Percentiles rank a stretch among this genome's conserved stretches.
These are phyloP conservation scores for Sebastes diploproa DNA, from an alignment of 2,797 vertebrate species.

Conservation along the genomic window DNA sequence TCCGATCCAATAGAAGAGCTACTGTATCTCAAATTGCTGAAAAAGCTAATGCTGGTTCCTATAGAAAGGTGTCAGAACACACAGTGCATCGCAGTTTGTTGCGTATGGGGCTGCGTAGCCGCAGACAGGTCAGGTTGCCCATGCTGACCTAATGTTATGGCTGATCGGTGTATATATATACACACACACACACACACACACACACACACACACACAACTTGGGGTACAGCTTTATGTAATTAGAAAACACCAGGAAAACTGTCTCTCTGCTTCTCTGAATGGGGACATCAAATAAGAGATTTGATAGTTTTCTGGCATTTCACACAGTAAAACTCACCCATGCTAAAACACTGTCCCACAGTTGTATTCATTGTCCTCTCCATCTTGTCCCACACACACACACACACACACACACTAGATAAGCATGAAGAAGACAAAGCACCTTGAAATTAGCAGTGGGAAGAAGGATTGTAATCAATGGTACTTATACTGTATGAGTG, in stretches of 20 bases:
- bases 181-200: no score
- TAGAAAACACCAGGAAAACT: no score
- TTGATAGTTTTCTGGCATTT: not conserved
- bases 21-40: rapidly evolving
- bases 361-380: not conserved
- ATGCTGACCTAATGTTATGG: no score
- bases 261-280: no score
- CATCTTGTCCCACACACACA: not conserved
- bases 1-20: no score
- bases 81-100: no score
- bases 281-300: no score
- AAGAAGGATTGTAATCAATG: constrained; percentile 32
- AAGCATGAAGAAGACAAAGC: constrained; percentile 20
- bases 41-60: rapidly evolving
- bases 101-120: no score
- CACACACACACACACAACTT: no score
- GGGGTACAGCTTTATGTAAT: no score
- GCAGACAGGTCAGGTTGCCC: rapidly evolving
- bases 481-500: constrained; percentile 4
- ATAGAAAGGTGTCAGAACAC: no score
- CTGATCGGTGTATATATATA: no score
- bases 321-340: not conserved
- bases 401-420: not conserved
- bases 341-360: not conserved
- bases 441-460: constrained; percentile 34